phyloP scores from a whole-genome alignment of 1,140 invertebrate species.

The Lepidotrigona ventralis region DNA sequence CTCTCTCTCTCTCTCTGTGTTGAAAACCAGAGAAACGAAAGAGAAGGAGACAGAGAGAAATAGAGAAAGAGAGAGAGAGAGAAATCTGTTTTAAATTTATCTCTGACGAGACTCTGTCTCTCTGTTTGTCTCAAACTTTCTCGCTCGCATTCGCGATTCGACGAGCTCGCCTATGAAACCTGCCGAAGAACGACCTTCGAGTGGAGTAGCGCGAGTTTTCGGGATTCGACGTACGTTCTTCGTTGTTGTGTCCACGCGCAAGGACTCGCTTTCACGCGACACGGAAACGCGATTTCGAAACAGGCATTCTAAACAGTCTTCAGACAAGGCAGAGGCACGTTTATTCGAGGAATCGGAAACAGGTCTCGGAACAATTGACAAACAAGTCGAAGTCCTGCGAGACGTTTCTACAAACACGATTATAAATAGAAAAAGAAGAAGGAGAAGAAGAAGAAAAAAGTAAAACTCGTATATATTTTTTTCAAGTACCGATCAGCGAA shows the following conservation, averaged over 20 bases:
- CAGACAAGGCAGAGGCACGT: too few species aligned
- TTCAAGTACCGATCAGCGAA: background rate
- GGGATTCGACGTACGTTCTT: slow-evolving; percentile 11
- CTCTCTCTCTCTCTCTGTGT: background rate
- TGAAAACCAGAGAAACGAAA: background rate
- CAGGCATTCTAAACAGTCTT: background rate
- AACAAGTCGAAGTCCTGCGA: background rate
- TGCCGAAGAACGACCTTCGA: slow-evolving; percentile 16
- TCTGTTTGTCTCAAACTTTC: background rate
- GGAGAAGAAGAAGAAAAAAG: too few species aligned
- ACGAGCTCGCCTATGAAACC: slow-evolving; percentile 2
- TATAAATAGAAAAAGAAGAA: background rate
- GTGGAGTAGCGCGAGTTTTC: slow-evolving; percentile 6
- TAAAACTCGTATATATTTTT: background rate
- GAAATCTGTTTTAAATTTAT: slow-evolving; percentile 59
- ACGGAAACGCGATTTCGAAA: slow-evolving; percentile 19
- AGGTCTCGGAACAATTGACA: background rate
- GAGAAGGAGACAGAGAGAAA: background rate
- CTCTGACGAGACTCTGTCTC: background rate
- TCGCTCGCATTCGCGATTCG: background rate
- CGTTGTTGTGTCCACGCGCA: background rate
- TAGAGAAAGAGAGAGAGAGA: background rate
- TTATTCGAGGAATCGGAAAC: slow-evolving; percentile 30
- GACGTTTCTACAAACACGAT: slow-evolving; percentile 6
- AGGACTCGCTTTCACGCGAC: background rate